Evolutionary conservation across 2,888 invertebrate genomes (phyloP), one percentile per base, ranked within the genome.

Genomic region (Calliscelio sp.): DNA sequence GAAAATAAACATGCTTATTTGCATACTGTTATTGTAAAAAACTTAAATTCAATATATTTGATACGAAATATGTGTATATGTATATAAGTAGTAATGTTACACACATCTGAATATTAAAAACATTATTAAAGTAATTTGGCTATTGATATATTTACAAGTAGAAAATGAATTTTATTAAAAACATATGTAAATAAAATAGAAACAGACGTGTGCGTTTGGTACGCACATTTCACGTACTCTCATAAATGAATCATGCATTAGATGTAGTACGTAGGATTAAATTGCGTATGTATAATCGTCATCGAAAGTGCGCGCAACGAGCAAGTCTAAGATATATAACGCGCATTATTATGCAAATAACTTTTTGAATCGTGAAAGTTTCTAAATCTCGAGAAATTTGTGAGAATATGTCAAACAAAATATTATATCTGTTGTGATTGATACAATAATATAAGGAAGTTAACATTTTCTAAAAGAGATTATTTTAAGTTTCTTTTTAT

Each of bases 191-290:
- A 51, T 74, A 63, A 61, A 59, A 73, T 10, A 7, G 10, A 22
- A 24, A 14, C 11, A 41, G 24, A 25, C 51, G 49, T 61, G 61
- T 53, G 28, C 53, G 46, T 63, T 41, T n/a, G 20, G 38, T 51
- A 44, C 57, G 51, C 51, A 53, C 61, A 55, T 75, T 75, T 75
- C 55, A 22, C 75, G 66, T 77, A 57, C 35, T 20, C 55, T 38
- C 46, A 55, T 66, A 77, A 77, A 77, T 77, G 66, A 77, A 66
- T 77, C 77, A 77, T 77, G 66, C 59, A 57, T 77, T 77, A 77
- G 66, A 77, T 28, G 59, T 41, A 46, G 18, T 44, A 38, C 44
- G 38, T 49, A 38, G 53, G 35, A 77, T 66, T 77, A 18, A 77
- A 77, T 44, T 53, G 55, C 41, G 57, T 77, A 38, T 66, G 68